Evolutionary conservation across 2,888 invertebrate species (phyloP).

Genomic region (Phaedon cochleariae): DNA sequence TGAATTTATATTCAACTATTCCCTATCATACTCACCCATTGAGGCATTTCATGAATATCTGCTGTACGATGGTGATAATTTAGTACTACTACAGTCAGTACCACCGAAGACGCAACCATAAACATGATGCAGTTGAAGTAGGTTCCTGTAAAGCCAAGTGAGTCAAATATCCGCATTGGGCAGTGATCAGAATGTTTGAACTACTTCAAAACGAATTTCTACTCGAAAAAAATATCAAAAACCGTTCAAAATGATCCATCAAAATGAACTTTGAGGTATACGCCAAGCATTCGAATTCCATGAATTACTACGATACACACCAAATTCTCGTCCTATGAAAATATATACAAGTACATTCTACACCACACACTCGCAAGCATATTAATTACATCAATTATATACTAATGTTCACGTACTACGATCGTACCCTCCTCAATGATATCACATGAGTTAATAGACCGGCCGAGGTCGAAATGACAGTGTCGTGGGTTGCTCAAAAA

Average conservation of each 20-base stretch:
- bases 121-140: constrained; percentile 99
- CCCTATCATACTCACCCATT: constrained; percentile 79
- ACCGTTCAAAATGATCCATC: constrained; percentile 36
- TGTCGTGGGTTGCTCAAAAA: constrained; percentile 25
- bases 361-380: constrained; percentile 53
- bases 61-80: constrained; percentile 98
- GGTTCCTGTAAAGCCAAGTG: constrained; percentile 71
- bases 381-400: constrained; percentile 52
- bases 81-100: constrained; percentile 94
- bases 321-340: constrained; percentile 37
- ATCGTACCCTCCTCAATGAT: constrained; percentile 62
- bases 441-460: constrained; percentile 53
- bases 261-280: constrained; percentile 54
- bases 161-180: constrained; percentile 34
- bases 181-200: background rate
- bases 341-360: constrained; percentile 40
- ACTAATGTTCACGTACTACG: constrained; percentile 55
- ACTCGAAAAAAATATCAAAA: constrained; percentile 34
- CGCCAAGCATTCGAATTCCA: constrained; percentile 55
- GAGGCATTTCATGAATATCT: constrained; percentile 96
- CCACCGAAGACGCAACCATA: constrained; percentile 98
- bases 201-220: constrained; percentile 31
- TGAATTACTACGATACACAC: constrained; percentile 51
- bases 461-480: constrained; percentile 56
- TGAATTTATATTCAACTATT: too few species aligned